Base-by-base conservation (phyloP, 2,113 vertebrate species). In the Hemicordylus capensis region DNA sequence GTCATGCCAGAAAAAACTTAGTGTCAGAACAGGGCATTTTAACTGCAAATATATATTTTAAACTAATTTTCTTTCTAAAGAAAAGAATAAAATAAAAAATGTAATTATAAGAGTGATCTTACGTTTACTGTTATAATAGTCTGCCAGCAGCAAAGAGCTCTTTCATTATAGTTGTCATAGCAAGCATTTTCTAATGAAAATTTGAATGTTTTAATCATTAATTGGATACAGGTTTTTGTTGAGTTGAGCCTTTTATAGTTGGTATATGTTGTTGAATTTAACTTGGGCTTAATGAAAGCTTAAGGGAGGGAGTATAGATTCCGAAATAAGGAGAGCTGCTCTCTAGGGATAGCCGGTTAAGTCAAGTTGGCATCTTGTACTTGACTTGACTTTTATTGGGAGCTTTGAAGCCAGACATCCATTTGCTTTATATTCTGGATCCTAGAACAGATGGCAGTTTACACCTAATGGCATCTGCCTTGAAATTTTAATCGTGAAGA, bases 1-100 rank as follows among this genome's bases (percentile, higher is more conserved):
- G 46, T 31, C 89, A 81, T 91, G 88, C 93, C 93, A 96, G 88
- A 73, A 91, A 93, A 93, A 83, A 37, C 84, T 67, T 88, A 34
- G 63, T 89, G 61, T 90, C 81, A 94, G 87, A 93, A 91, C 66
- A 85, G 87, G 85, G 85, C 87, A 86, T 79, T 93, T 93, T 85
- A 87, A 80, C 2, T 46, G 58, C 85, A 92, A 81, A 85, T 90
- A 81, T 91, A 76, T 31, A 91, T 94, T 89, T 31, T 89, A 88
- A 76, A 75, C 94, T 90, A 89, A 90, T 87, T 72, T 80, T 88
- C 87, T 70, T 91, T 79, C 59, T 89, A 66, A 81, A 89, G 58
- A 73, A 87, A 87, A 72, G 7, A 48, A 48, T 78, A 59, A 67
- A 86, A 4, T 85, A 80, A 85, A 91, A 91, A 87, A 88, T 48